Evolutionary conservation across 2,113 vertebrate species (phyloP), one percentile per base, ranked within the genome.

Genomic region (Phoxinus phoxinus): DNA sequence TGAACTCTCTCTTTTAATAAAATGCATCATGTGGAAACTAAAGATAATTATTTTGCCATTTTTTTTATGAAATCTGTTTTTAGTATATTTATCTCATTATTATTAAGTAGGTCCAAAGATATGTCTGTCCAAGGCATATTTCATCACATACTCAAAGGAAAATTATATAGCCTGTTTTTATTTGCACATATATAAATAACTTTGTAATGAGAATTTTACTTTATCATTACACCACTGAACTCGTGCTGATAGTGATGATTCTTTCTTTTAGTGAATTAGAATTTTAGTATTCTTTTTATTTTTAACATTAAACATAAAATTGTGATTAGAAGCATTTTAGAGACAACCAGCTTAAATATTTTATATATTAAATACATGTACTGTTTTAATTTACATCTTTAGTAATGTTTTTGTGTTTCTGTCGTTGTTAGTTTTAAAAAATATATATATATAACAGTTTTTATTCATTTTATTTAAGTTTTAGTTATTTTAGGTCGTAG

Each of bases 1-100:
- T 58, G 25, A 51, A 35, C 30, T 17, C 51, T 27, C 48, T 65
- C 61, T 67, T 56, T 76, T 11, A 72, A 85, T 32, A 76, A 85
- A 82, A 56, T 58, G 13, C 37, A 59, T 21, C 8, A 27, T 17
- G 17, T 79, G 4, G 13, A 72, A 21, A 71, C n/a, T 27, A 51
- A 35, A 51, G 15, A 32, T 30, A 65, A 17, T 2, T 25, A 17
- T 32, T 17, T 27, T 30, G 27, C 59, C 59, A 27, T 56, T 30
- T 65, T 17, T 4, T 30, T 30, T 27, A 63, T 63, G 6, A 63
- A 63, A 27, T 63, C n/a, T 25, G 25, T 51, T 17, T 51, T 15
- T 48, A 12, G 46, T 46, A 46, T 46, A 46, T 46, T 15, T 19
- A 19, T 15, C 2, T 11, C 44, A 46, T 51, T 51, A 19, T 51